Evolutionary conservation across 2,888 invertebrate genomes (phyloP), one percentile per base, ranked within the genome.

Genomic region (Anarsia innoxiella): DNA sequence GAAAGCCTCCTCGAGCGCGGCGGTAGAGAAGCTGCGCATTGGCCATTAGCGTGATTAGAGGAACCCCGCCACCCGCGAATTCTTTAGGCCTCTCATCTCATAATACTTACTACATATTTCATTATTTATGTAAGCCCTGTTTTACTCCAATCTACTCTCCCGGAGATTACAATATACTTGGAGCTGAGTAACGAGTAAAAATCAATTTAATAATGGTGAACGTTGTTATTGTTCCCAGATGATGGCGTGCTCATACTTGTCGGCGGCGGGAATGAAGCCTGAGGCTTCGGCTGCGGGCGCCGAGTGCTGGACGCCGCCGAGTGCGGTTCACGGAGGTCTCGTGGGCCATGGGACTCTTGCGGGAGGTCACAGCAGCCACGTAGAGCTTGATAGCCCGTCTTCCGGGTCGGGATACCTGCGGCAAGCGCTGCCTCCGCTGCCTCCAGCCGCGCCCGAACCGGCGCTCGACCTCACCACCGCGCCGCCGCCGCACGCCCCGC

Each of bases 31-130:
- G 61, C 68, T 72, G 82, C 79, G 83, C 80, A 84, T 82, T 83
- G 80, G 78, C 84, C 84, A 86, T 86, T 86, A 86, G 82, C 80
- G 74, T 85, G 85, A 86, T 86, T 86, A 84, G 74, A 77, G 74
- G 60, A 67, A 55, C 70, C 64, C 63, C 59, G 48, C 67, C 69
- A 56, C 70, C 73, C 71, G 70, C 76, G 70, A 74, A 78, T 82
- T 80, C 80, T 80, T 80, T 75, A 78, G 77, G 70, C 77, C 72
- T 73, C 77, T 75, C 79, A 76, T 79, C 80, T 78, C 78, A 76
- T 82, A 79, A 80, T 80, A 78, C n/a, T n/a, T n/a, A n/a, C 73
- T 74, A 78, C 77, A 82, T 80, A 80, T 79, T 80, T 79, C 73
- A 83, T 83, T 82, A 83, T 82, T 83, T 77, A 83, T 83, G 77